Percentiles rank a stretch among this genome's conserved stretches.
These are phyloP conservation scores for Oxyruncus cristatus DNA, from an alignment of 2,113 vertebrate species.

Conservation along the genomic window DNA sequence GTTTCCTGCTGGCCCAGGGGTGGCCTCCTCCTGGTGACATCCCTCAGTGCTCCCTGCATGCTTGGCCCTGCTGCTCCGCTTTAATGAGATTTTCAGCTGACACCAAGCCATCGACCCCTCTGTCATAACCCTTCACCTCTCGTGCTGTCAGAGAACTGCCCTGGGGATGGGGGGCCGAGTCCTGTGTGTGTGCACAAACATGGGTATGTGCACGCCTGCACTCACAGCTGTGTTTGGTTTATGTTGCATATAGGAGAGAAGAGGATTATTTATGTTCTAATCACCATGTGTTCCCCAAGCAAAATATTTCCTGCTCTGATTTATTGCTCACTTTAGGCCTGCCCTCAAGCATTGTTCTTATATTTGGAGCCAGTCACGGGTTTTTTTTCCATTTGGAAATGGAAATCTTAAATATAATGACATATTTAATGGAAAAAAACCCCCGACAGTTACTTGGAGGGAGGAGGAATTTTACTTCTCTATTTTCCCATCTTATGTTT, in stretches of 20 bases:
- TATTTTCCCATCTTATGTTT: not conserved
- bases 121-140: not conserved
- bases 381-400: constrained; percentile 43
- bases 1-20: not conserved
- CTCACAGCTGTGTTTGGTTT: constrained; percentile 39
- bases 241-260: not conserved
- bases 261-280: constrained; percentile 39
- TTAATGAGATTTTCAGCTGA: not conserved
- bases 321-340: constrained; percentile 35
- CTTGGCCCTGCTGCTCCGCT: not conserved
- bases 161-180: not conserved
- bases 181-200: not conserved
- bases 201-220: not conserved
- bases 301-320: constrained; percentile 26
- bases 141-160: not conserved
- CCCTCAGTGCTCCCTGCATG: not conserved
- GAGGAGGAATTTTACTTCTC: not conserved
- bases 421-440: not conserved
- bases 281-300: not conserved
- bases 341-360: constrained; percentile 36
- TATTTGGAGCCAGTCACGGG: not conserved
- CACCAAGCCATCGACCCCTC: not conserved
- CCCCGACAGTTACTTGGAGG: not conserved
- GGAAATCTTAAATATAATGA: not conserved
- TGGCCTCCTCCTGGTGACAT: not conserved